A percentile compares a stretch with the other conserved stretches of the same genome.
Conservation (phyloP, 2,888 invertebrate genomes). For the Ochropleura plecta region DNA sequence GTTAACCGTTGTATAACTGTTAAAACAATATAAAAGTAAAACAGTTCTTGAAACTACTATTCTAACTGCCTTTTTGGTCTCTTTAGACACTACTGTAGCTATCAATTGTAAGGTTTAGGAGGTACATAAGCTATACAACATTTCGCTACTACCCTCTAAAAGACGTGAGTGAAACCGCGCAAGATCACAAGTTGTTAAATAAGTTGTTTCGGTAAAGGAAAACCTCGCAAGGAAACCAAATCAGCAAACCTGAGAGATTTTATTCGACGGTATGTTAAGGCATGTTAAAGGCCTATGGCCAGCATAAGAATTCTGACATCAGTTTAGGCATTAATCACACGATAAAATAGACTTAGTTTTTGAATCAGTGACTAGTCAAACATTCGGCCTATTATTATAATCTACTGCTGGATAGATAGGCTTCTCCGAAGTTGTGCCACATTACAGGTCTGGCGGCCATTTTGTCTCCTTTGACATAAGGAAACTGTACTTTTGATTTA, state of each 20-base stretch:
- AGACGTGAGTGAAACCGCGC: too few relatives aligned
- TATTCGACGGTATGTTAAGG: too few relatives aligned
- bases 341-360: too few relatives aligned
- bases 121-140: too few relatives aligned
- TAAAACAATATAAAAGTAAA: slow-evolving; percentile 46
- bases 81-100: background rate
- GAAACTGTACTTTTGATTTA: background rate
- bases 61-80: slow-evolving; percentile 1
- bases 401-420: background rate
- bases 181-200: too few relatives aligned
- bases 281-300: too few relatives aligned
- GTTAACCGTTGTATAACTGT: slow-evolving; percentile 36
- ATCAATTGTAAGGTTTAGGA: background rate
- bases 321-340: too few relatives aligned
- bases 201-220: too few relatives aligned
- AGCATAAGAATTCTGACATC: too few relatives aligned
- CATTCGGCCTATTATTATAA: background rate
- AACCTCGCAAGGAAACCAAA: too few relatives aligned
- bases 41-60: slow-evolving; percentile 25
- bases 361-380: background rate
- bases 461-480: background rate
- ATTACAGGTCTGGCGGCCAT: background rate
- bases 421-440: background rate
- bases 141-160: too few relatives aligned
- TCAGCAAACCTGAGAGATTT: too few relatives aligned